Base-by-base conservation (phyloP, 1,140 invertebrate species). In the Lamellibrachia luymesi region DNA sequence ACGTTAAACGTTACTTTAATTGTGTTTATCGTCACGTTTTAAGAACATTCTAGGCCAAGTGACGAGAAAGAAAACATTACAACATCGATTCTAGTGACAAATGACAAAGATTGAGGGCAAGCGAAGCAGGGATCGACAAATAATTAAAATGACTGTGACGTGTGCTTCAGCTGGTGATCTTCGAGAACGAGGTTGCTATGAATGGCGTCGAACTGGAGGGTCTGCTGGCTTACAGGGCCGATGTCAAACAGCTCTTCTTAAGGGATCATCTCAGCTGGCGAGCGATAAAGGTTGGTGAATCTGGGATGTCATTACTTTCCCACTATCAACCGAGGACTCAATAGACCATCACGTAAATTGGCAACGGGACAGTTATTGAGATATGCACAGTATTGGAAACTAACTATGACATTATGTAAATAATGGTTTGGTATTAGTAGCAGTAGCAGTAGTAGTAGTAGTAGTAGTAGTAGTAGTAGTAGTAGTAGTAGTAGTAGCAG, bases 211-310 rank as follows among this genome's bases (percentile, higher is more conserved):
- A 80, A 52, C 50, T 94, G 51, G 93, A 94, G 90, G 93, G 93
- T 27, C 90, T 94, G n/a, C n/a, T 94, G 8, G 93, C 92, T 2
- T 94, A 94, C 90, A 27, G 92, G n/a, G 49, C 90, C 8, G 92
- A 93, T 91, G 92, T 92, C 38, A 94, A 94, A 91, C 92, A 94
- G 64, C 92, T 94, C 51, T 94, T 91, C 64, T 93, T 94, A 90
- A 80, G 93, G 91, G 93, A 94, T 51, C 80, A 94, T 50, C 25
- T 93, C 51, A 93, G 51, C 4, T 94, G 93, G 93, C 93, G 93
- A 92, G 51, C 92, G n/a, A 94, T 94, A 27, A 93, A 89, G 89
- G 93, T 94, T 56, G 13, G 90, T 91, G 50, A 13, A 50, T 22
- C 13, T 13, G 4, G 17, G 13, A 10, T 0, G 90, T 56, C 52